Evolutionary conservation across 2,113 vertebrate genomes (phyloP).

Genomic region (Chiloscyllium plagiosum): DNA sequence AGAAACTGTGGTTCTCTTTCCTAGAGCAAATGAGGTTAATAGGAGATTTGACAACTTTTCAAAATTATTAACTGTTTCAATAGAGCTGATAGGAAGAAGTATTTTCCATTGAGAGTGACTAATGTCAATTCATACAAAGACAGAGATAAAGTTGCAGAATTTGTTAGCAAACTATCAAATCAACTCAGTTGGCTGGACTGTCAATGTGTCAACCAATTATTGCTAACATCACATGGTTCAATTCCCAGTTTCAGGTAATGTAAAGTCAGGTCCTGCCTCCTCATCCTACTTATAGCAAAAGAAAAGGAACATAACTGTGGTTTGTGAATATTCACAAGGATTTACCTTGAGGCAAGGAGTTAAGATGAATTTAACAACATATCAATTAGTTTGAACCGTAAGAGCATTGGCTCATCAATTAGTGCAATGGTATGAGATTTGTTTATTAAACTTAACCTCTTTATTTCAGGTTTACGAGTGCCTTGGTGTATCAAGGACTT

Average conservation of each 20-base stretch:
- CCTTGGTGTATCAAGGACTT: constrained; percentile 85
- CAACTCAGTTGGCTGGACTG: too few relatives aligned
- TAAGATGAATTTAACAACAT: neutral
- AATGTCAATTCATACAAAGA: neutral
- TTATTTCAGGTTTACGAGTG: constrained; percentile 76
- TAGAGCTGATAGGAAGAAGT: neutral
- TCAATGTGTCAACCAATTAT: too few relatives aligned
- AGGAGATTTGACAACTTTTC: neutral
- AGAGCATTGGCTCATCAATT: neutral
- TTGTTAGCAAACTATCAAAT: too few relatives aligned
- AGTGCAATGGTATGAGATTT: neutral
- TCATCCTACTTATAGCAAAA: too few relatives aligned
- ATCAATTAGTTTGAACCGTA: neutral
- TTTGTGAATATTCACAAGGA: too few relatives aligned
- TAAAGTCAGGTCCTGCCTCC: too few relatives aligned
- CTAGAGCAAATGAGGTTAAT: neutral
- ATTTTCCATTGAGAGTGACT: neutral
- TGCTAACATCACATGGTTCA: too few relatives aligned
- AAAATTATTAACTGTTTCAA: neutral
- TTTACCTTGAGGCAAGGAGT: too few relatives aligned
- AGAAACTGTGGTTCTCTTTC: neutral
- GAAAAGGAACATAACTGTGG: too few relatives aligned
- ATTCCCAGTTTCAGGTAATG: too few relatives aligned
- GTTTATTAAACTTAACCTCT: neutral
- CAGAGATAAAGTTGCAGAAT: too few relatives aligned